Base-by-base conservation (phyloP, 2,888 invertebrate genomes). In the Melangyna quadrimaculata region DNA sequence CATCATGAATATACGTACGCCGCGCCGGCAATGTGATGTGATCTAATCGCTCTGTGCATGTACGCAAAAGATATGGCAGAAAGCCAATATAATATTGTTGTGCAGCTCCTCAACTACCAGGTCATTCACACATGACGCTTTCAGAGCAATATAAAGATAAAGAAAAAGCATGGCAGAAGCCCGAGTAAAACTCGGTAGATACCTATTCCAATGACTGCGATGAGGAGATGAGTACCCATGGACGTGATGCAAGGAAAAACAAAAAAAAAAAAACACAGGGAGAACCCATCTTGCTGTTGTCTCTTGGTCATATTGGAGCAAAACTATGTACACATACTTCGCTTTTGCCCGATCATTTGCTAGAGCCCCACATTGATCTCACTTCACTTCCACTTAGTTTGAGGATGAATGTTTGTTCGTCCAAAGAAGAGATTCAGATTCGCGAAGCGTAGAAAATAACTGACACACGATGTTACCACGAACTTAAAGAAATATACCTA, bases 81-180 rank as follows among this genome's bases (percentile, higher is more conserved):
- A 51, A 81, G 86, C 86, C 86, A 86, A 73, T 78, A 59, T 65
- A 71, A 72, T n/a, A n/a, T 71, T 55, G 65, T 45, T 55, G 37
- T 32, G n/a, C 61, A 55, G 48, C 29, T 37, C 32, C 55, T 43
- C 45, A 35, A 27, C 63, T n/a, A 53, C 12, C 77, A 86, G 84
- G 84, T 84, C 84, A 84, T 84, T 86, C 86, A 86, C 86, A 67
- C 77, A 81, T 32, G 79, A 79, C 48, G 53, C 53, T 65, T 53
- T 53, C 53, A 24, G 71, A 71, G 48, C 43, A 27, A 51, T 17
- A 59, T 2, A n/a, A 57, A 14, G 17, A 45, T 57, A n/a, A n/a
- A n/a, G 10, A n/a, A 48, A 14, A 35, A 51, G 19, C 9, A 73
- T 14, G 27, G 43, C 27, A 72, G 51, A 24, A 48, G 71, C 65